phyloP scores from a whole-genome alignment of 2,888 invertebrate genomes.

The Agonopterix alstromeriana region DNA sequence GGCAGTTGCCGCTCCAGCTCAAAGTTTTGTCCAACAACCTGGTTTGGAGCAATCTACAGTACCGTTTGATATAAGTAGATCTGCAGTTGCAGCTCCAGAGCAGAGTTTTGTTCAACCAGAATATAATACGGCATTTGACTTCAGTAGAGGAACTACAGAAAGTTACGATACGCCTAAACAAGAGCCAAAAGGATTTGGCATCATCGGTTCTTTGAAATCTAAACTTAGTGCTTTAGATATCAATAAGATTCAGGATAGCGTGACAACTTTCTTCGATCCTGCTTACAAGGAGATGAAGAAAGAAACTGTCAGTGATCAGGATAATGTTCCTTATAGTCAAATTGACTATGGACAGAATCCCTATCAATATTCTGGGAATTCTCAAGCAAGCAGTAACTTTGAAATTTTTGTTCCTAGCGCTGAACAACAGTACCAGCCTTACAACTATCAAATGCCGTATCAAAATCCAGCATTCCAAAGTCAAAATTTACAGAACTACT shows the following conservation, averaged over 20 bases:
- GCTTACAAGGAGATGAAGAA: slow-evolving; percentile 45
- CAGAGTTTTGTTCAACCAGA: slow-evolving; percentile 17
- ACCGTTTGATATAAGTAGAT: slow-evolving; percentile 27
- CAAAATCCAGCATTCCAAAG: slow-evolving; percentile 4
- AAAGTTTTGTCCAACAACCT: slow-evolving; percentile 12
- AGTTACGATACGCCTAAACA: slow-evolving; percentile 33
- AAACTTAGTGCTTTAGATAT: slow-evolving; percentile 62
- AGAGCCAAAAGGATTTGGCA: slow-evolving; percentile 51
- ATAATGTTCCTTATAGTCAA: slow-evolving; percentile 12
- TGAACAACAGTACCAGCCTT: slow-evolving; percentile 17
- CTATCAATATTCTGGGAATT: slow-evolving; percentile 9
- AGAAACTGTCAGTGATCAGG: slow-evolving; percentile 17
- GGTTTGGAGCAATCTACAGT: no score
- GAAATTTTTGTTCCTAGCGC: slow-evolving; percentile 40
- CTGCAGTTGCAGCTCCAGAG: slow-evolving; percentile 13
- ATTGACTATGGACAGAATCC: slow-evolving; percentile 12
- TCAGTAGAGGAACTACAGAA: slow-evolving; percentile 48
- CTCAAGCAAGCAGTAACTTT: slow-evolving; percentile 24
- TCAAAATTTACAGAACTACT: slow-evolving; percentile 6
- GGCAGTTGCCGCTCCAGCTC: slow-evolving; percentile 12
- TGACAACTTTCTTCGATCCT: slow-evolving; percentile 69
- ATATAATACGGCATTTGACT: slow-evolving; percentile 51
- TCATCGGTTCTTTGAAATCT: slow-evolving; percentile 67
- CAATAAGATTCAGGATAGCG: slow-evolving; percentile 63
- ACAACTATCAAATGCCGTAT: slow-evolving; percentile 9